phyloP scores from a whole-genome alignment of 2,797 vertebrate species.

The Siniperca scherzeri region DNA sequence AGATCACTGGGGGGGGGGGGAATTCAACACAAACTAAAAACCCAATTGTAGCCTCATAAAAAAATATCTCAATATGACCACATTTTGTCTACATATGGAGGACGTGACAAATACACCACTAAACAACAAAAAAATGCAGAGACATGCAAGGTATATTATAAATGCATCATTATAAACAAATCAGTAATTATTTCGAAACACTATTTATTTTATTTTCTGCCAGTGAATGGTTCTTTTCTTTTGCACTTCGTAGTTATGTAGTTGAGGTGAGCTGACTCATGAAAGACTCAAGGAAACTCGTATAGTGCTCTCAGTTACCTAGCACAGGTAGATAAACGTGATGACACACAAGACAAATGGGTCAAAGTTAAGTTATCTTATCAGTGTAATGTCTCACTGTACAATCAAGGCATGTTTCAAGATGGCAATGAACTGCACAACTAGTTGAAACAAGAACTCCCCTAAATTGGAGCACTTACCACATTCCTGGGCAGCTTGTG shows the following conservation, averaged over 20 bases:
- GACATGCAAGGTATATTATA: neutral
- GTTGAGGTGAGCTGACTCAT: neutral
- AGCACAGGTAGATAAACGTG: neutral
- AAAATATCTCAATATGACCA: neutral
- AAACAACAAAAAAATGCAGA: neutral
- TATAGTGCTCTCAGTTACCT: too few species aligned
- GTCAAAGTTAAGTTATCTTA: slow-evolving; percentile 36
- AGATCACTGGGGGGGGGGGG: neutral
- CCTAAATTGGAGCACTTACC: slow-evolving; percentile 69
- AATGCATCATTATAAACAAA: neutral
- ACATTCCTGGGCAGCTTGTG: slow-evolving; percentile 88
- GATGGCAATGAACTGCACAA: neutral
- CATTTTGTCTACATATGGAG: neutral
- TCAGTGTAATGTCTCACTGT: neutral
- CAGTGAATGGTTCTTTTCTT: neutral
- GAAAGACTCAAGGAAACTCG: neutral
- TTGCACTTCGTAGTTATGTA: neutral
- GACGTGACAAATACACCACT: neutral
- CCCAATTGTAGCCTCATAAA: neutral
- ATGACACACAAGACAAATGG: neutral
- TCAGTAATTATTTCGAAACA: neutral
- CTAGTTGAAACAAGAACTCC: neutral
- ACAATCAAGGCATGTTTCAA: neutral
- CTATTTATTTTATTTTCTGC: neutral
- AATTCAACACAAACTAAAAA: neutral